Evolutionary conservation across 2,888 invertebrate genomes (phyloP), one percentile per base, ranked within the genome.

Genomic region (Callyntrura sp.): DNA sequence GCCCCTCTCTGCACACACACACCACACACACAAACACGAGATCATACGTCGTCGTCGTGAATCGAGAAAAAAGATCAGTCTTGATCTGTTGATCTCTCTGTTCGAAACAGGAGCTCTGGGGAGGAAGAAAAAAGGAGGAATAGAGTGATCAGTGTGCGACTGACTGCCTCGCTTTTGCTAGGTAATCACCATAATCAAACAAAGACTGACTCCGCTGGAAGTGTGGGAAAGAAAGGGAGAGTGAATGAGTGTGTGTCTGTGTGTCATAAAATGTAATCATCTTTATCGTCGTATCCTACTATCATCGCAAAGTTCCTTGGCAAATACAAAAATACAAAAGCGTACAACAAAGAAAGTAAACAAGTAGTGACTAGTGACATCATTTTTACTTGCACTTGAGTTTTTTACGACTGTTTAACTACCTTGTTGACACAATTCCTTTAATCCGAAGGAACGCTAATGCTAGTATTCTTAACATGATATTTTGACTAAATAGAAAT

Each of bases 41-140:
- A 35, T 35, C 35, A 35, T 35, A 35, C 35, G 35, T 35, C 35
- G 35, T 35, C 6, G 35, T 35, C 28, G 14, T 62, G 12, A 14
- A n/a, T 0, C n/a, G 62, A 0, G 51, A 25, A 51, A 55, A 43
- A 60, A 60, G 79, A 79, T 79, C 79, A 79, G 79, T 79, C 79
- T 43, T 55, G 79, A 79, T 35, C 35, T 76, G 76, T 25, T 79
- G 79, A 79, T 79, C 79, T 76, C 51, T 79, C 79, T 55, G 55
- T 28, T 76, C 76, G 76, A 76, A 76, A 76, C 25, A 51, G 76
- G 25, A 76, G 76, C 76, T 51, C 51, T 0, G 68, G 45, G 9
- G 9, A 45, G 20, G 11, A 11, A 48, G 35, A 17, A 12, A 11
- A 17, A 43, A 17, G 12, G 60, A 60, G 60, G 65, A 17, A 6